These are phyloP conservation scores for Nemotelus pantherinus DNA, from an alignment of 2,888 invertebrate genomes.

Conservation along the genomic window DNA sequence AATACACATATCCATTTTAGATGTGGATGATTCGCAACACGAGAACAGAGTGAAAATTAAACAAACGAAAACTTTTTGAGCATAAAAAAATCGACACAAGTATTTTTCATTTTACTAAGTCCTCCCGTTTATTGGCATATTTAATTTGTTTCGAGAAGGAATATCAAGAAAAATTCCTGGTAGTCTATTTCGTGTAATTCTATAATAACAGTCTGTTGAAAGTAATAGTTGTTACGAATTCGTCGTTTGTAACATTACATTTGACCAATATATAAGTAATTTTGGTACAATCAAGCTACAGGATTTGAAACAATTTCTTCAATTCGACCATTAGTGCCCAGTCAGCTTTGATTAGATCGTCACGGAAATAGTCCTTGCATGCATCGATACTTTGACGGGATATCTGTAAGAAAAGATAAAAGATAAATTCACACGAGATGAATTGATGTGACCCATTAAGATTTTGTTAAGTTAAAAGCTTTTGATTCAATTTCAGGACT, in stretches of 20 bases:
- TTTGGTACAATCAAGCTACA: constrained; percentile 68
- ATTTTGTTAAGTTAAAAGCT: not conserved
- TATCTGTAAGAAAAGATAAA: constrained; percentile 72
- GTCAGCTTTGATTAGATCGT: constrained; percentile 95
- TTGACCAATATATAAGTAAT: not conserved
- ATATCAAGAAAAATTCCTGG: no score
- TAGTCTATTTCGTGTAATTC: no score
- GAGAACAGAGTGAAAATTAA: no score
- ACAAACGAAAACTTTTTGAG: no score
- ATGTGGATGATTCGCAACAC: no score
- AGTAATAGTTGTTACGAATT: not conserved
- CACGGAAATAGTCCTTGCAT: constrained; percentile 98
- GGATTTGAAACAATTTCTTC: constrained; percentile 96
- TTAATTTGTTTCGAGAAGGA: no score
- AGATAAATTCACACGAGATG: constrained; percentile 6
- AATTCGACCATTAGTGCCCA: constrained; percentile 99
- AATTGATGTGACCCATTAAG: not conserved
- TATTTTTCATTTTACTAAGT: no score
- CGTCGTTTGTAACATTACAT: not conserved
- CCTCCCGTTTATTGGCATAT: no score
- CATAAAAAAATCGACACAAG: no score
- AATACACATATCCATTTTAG: no score
- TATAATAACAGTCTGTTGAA: no score
- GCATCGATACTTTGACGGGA: constrained; percentile 98
- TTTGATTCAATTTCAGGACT: not conserved